Evolutionary conservation across 2,888 invertebrate species (phyloP), one percentile per base, ranked within the genome.

Genomic region (Pharmacophagus antenor): DNA sequence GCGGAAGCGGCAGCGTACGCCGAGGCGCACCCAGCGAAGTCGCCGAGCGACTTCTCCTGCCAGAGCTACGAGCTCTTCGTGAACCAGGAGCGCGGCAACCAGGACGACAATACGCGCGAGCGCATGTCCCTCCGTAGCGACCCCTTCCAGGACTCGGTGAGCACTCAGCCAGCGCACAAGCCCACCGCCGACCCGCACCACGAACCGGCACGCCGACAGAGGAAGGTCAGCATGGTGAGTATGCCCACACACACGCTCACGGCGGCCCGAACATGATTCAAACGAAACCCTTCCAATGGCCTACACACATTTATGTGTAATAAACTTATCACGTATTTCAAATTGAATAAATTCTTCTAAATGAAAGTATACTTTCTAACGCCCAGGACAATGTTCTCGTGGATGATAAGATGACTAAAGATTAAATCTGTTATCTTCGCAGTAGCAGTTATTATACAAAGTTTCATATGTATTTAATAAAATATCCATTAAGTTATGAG

Each of bases 171-270:
- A 80, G 76, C 88, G 89, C 91, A 90, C 89, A 91, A 87, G 88
- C 87, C 92, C 87, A 86, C 79, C 91, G 91, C 85, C 91, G 91
- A 92, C 85, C 84, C 91, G 88, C 88, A 85, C 82, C 84, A 86
- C 82, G 87, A 87, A 72, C 72, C 77, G 71, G 80, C 88, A 82
- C 89, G 89, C 76, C 89, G 89, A 63, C 80, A 83, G 92, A 94
- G 97, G 92, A 97, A 97, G 95, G 97, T 97, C 93, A 96, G 96
- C 94, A 95, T 96, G 94, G 95, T 96, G 94, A 95, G 95, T 95
- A 92, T 85, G 79, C 56, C 68, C 69, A 73, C 76, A 74, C 68
- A 67, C 65, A 67, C 80, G 73, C 77, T 74, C 73, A 56, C 69
- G 65, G 62, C 74, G 75, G 77, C 77, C 84, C 82, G 84, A 76